Base-by-base conservation (phyloP, 2,888 invertebrate genomes). In the Dolomedes plantarius region DNA sequence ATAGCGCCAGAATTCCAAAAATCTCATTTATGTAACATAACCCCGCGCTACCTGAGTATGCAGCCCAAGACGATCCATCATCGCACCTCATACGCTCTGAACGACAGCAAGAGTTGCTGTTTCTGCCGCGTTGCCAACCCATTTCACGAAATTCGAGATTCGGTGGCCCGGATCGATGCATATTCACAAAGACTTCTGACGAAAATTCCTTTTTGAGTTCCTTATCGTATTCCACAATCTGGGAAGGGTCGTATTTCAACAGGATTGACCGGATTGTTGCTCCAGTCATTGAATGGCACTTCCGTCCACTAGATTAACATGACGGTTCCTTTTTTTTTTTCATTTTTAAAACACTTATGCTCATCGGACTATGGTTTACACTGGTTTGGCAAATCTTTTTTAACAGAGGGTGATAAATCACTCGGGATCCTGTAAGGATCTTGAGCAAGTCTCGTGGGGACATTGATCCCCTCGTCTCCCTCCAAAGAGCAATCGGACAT, bases 181-280 rank as follows among this genome's bases (percentile, higher is more conserved):
- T 56, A 56, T 56, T 56, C 56, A 56, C 56, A 56, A 56, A 56
- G 56, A 56, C 56, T 56, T 56, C 16, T 56, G 56, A 56, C 23
- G 56, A 56, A 56, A 16, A 23, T 56, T 56, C 23, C 23, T 23
- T 56, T 56, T 23, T 56, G 23, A 56, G n/a, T 11, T 56, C 23
- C 56, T 56, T 56, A 56, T 56, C 56, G 23, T 56, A 56, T 56
- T 56, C 56, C 56, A 56, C 11, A 56, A 56, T 56, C 56, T 56
- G 23, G 56, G 56, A 56, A 56, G 56, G 56, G 56, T 56, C 56
- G 11, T 23, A 56, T 56, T 56, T 56, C 56, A 23, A 56, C 56
- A 23, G 23, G 56, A 56, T 11, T 56, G 56, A 56, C 56, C 16
- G 56, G 56, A 56, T 56, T 56, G 23, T 23, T 5, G 3, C 7